Evolutionary conservation across 1,140 invertebrate genomes (phyloP).

Genomic region (Orchestia grillus): DNA sequence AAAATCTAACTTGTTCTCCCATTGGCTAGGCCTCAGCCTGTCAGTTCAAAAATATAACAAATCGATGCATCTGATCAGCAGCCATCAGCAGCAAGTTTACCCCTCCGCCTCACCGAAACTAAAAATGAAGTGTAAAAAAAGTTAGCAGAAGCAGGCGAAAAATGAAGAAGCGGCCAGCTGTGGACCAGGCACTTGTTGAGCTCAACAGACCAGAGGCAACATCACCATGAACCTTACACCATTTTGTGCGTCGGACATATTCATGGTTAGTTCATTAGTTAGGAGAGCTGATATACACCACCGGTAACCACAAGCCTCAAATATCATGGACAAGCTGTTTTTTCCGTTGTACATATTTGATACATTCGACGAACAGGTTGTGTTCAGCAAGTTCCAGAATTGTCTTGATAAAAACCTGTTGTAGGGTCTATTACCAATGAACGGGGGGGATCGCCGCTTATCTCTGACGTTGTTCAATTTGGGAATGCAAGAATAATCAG

Average conservation of each 20-base stretch:
- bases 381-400: background rate
- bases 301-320: background rate
- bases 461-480: too few relatives aligned
- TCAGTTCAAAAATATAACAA: background rate
- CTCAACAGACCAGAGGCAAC: background rate
- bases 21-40: background rate
- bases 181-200: background rate
- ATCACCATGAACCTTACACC: background rate
- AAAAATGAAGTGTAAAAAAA: background rate
- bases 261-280: background rate
- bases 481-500: background rate
- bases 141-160: background rate
- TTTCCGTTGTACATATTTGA: background rate
- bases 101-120: background rate
- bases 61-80: background rate
- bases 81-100: background rate
- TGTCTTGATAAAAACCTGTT: background rate
- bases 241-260: background rate
- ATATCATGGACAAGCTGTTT: background rate
- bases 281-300: background rate
- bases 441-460: background rate
- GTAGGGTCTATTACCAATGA: background rate
- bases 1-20: background rate
- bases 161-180: background rate
- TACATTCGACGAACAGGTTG: background rate